These are phyloP conservation scores for Cliona cf. orientalis DNA, from an alignment of 37 sponge, comb jelly and placozoan species.

Conservation along the genomic window DNA sequence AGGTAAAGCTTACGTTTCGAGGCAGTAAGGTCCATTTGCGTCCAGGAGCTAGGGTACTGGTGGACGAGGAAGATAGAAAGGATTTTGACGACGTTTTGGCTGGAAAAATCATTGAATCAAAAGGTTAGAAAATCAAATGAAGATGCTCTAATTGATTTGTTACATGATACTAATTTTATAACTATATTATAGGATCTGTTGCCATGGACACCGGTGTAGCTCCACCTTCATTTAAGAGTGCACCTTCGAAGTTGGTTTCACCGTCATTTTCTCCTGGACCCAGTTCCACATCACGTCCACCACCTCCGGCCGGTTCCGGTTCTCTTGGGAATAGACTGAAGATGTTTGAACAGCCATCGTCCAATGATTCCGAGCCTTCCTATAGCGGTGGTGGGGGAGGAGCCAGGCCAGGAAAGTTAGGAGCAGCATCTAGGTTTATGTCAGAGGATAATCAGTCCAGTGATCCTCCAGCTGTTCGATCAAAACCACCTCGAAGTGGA, in stretches of 20 bases:
- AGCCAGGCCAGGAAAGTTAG: constrained; percentile 12
- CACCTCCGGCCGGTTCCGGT: not conserved
- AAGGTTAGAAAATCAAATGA: not conserved
- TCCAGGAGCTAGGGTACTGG: constrained; percentile 63
- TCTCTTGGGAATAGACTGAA: constrained; percentile 10
- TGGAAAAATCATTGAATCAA: constrained; percentile 26
- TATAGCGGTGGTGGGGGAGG: not conserved
- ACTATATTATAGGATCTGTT: not conserved
- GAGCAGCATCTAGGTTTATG: no score
- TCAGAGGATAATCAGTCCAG: not conserved
- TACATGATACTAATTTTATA: not conserved
- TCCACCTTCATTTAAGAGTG: not conserved
- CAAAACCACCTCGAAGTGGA: not conserved
- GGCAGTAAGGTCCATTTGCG: constrained; percentile 73
- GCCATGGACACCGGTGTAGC: not conserved
- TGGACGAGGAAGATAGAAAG: constrained; percentile 70
- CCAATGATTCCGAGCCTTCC: not conserved
- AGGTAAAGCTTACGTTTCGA: constrained; percentile 73
- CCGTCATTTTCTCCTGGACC: not conserved
- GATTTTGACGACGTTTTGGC: constrained; percentile 59
- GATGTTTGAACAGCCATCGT: constrained; percentile 34
- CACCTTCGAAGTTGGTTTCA: not conserved
- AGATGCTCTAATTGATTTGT: not conserved
- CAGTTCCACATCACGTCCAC: not conserved
- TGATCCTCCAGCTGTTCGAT: not conserved